phyloP scores from a whole-genome alignment of 2,888 invertebrate species.

The Apomyelois bistriatella region DNA sequence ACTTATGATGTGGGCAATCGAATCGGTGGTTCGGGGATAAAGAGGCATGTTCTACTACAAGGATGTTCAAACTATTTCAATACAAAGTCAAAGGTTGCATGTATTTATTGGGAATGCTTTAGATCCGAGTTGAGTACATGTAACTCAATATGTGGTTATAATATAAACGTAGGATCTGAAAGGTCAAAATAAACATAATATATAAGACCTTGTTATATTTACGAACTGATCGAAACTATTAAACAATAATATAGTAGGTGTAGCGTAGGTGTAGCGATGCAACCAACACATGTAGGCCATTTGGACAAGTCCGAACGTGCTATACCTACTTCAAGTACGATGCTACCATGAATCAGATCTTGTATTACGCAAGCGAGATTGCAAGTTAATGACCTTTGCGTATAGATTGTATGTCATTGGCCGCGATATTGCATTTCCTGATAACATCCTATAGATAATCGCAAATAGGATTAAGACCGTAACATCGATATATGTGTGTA shows the following conservation, averaged over 20 bases:
- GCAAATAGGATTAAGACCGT: background rate
- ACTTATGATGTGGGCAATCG: too few relatives aligned
- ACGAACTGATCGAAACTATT: background rate
- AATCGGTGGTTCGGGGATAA: background rate
- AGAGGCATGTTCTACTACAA: background rate
- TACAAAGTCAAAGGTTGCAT: background rate
- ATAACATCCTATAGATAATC: background rate
- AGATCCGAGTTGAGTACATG: background rate
- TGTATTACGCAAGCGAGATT: conserved; percentile 11
- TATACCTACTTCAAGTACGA: background rate
- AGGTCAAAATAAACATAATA: too few relatives aligned
- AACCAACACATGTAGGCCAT: background rate
- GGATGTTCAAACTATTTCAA: background rate
- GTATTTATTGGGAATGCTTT: background rate
- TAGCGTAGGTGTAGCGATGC: conserved; percentile 4
- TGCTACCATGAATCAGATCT: conserved; percentile 2
- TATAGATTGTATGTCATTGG: background rate
- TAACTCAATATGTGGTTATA: too few relatives aligned
- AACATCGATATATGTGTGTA: too few relatives aligned
- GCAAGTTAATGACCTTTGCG: conserved; percentile 11
- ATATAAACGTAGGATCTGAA: too few relatives aligned
- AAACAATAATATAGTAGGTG: conserved; percentile 9
- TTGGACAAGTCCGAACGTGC: conserved; percentile 8
- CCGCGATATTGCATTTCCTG: background rate
- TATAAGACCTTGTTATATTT: too few relatives aligned